A percentile compares a stretch with the other conserved stretches of the same genome.
phyloP scores from a whole-genome alignment of 2,797 vertebrate genomes.

The Mus caroli region DNA sequence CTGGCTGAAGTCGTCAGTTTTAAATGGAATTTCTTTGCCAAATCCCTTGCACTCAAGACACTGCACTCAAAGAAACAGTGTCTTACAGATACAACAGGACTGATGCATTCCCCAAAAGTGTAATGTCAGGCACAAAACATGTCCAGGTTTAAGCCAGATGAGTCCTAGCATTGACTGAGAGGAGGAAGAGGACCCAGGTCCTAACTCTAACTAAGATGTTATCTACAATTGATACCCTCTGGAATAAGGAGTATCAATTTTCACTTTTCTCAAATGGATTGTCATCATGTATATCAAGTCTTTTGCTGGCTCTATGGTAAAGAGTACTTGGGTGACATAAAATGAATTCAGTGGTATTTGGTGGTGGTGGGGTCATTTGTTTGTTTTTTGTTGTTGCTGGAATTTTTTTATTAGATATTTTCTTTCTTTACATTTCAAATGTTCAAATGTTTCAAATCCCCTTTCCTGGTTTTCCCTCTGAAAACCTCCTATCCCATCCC shows the following conservation, averaged over 20 bases:
- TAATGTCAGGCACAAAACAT: neutral
- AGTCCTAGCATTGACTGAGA: neutral
- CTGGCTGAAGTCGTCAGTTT: neutral
- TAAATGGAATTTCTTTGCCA: neutral
- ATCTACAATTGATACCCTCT: neutral
- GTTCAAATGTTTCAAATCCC: too few species aligned
- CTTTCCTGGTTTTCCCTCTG: too few species aligned
- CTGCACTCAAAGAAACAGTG: neutral
- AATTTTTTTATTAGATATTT: too few species aligned
- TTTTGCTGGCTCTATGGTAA: neutral
- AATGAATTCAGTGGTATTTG: neutral
- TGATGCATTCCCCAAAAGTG: neutral
- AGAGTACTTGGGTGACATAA: neutral
- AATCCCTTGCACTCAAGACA: neutral
- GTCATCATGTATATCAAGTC: neutral
- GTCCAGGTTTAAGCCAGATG: too few species aligned
- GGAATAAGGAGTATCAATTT: neutral
- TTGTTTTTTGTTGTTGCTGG: neutral
- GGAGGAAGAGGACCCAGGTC: too few species aligned
- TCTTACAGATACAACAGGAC: neutral
- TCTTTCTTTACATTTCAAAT: too few species aligned
- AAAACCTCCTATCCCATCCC: too few species aligned
- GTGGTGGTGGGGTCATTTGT: too few species aligned
- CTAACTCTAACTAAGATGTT: neutral
- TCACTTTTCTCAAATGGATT: neutral